phyloP scores from a whole-genome alignment of 1,140 invertebrate genomes.

The Formica exsecta region DNA sequence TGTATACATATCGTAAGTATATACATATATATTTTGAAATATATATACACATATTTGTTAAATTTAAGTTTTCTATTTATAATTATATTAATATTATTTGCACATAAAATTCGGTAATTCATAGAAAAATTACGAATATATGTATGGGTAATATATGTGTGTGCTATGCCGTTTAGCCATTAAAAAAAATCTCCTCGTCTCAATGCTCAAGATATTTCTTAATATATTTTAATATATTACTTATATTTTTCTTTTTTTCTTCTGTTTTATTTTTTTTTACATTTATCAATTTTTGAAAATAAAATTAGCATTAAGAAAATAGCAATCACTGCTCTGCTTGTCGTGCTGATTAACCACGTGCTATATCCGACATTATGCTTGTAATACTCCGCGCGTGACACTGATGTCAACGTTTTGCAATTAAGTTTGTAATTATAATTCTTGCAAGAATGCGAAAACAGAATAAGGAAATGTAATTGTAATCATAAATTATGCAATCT shows the following conservation, averaged over 20 bases:
- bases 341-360: background rate
- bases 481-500: no score
- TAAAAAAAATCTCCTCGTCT: no score
- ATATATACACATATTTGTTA: background rate
- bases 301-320: background rate
- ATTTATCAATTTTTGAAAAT: background rate
- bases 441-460: background rate
- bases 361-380: background rate
- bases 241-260: background rate
- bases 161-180: no score
- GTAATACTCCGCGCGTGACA: background rate
- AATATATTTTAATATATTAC: background rate
- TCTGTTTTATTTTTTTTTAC: background rate
- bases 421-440: slow-evolving; percentile 20
- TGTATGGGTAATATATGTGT: no score
- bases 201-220: background rate
- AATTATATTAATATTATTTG: background rate
- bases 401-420: background rate
- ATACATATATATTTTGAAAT: background rate
- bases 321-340: background rate
- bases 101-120: background rate
- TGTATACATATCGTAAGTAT: no score
- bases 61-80: background rate
- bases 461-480: background rate
- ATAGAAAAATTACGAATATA: background rate